These are phyloP conservation scores for Argopecten irradians DNA, from an alignment of 1,140 invertebrate species.

Conservation along the genomic window DNA sequence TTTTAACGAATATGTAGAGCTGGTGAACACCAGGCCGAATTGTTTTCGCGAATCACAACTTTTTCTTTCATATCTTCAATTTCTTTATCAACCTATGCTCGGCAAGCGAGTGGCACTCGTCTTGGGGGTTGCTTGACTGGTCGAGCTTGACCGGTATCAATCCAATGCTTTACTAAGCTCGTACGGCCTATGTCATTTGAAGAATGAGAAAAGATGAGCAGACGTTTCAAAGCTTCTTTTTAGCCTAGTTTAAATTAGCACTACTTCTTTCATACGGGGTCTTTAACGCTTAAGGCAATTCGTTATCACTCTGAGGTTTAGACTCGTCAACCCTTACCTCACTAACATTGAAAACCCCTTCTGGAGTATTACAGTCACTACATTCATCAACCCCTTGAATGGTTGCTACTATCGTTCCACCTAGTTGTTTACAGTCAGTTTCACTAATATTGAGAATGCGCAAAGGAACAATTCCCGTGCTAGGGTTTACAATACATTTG, in stretches of 20 bases:
- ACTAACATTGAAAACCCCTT: neutral
- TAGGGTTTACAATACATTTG: neutral
- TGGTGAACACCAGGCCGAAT: conserved; percentile 6
- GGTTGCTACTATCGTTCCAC: neutral
- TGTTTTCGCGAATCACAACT: conserved; percentile 29
- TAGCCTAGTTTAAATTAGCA: neutral
- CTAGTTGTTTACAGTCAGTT: neutral
- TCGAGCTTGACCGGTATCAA: conserved; percentile 33
- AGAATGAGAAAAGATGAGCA: conserved; percentile 34
- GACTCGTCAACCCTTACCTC: neutral
- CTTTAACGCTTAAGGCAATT: neutral
- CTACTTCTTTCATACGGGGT: neutral
- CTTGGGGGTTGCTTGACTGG: conserved; percentile 31
- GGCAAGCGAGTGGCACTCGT: conserved; percentile 4
- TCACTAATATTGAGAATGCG: conserved; percentile 23
- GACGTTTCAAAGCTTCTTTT: neutral
- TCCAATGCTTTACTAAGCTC: conserved; percentile 29
- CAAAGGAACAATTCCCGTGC: conserved; percentile 31
- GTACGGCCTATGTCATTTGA: conserved; percentile 33
- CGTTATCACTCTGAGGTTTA: neutral
- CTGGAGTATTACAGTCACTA: neutral
- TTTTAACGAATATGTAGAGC: conserved; percentile 23
- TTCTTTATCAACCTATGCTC: neutral
- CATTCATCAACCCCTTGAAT: neutral
- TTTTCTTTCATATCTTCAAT: conserved; percentile 36